Evolutionary conservation across 2,113 vertebrate species (phyloP), one percentile per base, ranked within the genome.

Genomic region (Copsychus sechellarum): DNA sequence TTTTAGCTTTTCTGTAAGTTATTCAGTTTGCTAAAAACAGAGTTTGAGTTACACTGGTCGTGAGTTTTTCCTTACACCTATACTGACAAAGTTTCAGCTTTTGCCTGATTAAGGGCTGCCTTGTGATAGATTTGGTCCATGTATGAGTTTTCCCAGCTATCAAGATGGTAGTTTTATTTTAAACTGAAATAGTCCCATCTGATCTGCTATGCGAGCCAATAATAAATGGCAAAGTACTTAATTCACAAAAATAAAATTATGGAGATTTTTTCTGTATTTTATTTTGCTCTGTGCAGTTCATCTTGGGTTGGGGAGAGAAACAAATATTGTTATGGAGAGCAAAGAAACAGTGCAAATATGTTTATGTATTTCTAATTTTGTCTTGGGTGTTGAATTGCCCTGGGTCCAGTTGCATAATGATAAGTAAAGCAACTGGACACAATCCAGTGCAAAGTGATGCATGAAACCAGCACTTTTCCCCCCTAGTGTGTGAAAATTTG

Each of bases 331-430:
- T 93, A 56, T 81, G 93, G 91, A 92, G 88, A 91, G 94, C 61
- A 92, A 93, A 81, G 90, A 96, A 95, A 93, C 86, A 72, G 73
- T 69, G 61, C 64, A 92, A 93, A 95, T 73, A 64, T 93, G 83
- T 96, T 89, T 84, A 43, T 71, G 17, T 78, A 90, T 87, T 96
- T 97, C 96, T 96, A 97, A 97, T 95, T 97, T 95, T 90, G 92
- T 95, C 95, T 81, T 67, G 81, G 84, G 90, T 94, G 73, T 95
- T 93, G 92, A 88, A 71, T 96, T 92, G 91, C 93, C 74, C 82
- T 82, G 83, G 95, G 86, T 95, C 92, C 79, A 90, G 90, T 95
- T 97, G 89, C 90, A 91, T 94, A 94, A 97, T 93, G 95, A 57
- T 80, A 93, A 95, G 89, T 90, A 76, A 96, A 97, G 86, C 86